These are phyloP conservation scores for Semotilus atromaculatus DNA, from an alignment of 2,797 vertebrate species.

Conservation along the genomic window DNA sequence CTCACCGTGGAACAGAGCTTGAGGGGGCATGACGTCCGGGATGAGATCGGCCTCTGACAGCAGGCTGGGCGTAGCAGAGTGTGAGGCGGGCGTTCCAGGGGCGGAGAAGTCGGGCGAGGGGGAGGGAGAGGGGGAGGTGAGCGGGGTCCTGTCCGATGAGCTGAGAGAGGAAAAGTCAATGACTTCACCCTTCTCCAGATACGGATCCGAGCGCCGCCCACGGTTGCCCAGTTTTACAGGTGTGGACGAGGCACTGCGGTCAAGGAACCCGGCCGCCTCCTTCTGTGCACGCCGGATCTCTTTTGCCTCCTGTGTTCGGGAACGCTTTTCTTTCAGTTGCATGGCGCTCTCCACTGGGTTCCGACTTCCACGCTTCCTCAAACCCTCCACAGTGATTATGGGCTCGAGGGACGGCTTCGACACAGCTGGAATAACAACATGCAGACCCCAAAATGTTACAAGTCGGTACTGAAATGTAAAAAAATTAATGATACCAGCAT, in stretches of 20 bases:
- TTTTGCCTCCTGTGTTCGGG: constrained; percentile 94
- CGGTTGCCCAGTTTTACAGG: constrained; percentile 85
- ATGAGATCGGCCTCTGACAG: constrained; percentile 96
- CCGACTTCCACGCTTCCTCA: constrained; percentile 86
- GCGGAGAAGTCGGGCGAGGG: constrained; percentile 94
- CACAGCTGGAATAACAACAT: constrained; percentile 62
- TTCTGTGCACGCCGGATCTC: constrained; percentile 95
- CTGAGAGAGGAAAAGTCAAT: constrained; percentile 96
- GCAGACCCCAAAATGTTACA: not conserved
- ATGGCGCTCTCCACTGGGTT: constrained; percentile 95
- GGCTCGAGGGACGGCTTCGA: constrained; percentile 86
- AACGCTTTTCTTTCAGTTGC: constrained; percentile 96
- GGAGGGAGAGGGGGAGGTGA: constrained; percentile 93
- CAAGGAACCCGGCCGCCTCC: constrained; percentile 85
- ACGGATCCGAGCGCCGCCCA: constrained; percentile 79
- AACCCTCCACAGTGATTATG: constrained; percentile 92
- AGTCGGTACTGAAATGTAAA: no score
- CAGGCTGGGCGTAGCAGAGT: constrained; percentile 93
- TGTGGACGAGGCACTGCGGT: constrained; percentile 85
- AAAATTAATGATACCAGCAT: no score
- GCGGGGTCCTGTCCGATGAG: constrained; percentile 91
- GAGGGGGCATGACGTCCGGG: constrained; percentile 94
- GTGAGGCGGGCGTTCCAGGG: constrained; percentile 91
- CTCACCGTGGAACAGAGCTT: constrained; percentile 96
- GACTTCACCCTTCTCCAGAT: constrained; percentile 94